Conservation (phyloP, 2,113 vertebrate genomes). For the Prinia subflava region DNA sequence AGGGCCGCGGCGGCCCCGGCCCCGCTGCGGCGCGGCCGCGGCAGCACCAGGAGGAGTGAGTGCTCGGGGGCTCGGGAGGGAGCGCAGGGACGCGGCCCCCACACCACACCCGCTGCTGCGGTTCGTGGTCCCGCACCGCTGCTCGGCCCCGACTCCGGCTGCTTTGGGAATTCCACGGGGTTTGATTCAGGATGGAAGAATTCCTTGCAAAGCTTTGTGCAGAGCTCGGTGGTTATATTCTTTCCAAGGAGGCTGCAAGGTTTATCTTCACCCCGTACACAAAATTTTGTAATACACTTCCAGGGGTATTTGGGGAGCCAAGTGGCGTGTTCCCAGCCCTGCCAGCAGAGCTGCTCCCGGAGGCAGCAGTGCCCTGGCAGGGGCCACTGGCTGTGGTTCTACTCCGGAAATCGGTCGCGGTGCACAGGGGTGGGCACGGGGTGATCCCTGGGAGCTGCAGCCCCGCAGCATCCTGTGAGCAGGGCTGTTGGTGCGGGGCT, state of each 20-base stretch:
- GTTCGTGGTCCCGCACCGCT: rapidly evolving
- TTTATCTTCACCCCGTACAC: not conserved
- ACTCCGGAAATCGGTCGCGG: rapidly evolving
- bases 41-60: constrained; percentile 75
- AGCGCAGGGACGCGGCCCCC: not conserved
- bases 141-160: not conserved
- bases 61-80: not conserved
- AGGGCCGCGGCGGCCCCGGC: not conserved
- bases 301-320: rapidly evolving
- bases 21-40: constrained; percentile 63
- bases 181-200: not conserved
- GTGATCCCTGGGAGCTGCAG: rapidly evolving
- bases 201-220: not conserved
- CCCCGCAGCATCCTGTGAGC: rapidly evolving
- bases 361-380: not conserved
- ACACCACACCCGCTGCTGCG: rapidly evolving
- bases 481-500: not conserved
- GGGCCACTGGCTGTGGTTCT: rapidly evolving
- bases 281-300: rapidly evolving
- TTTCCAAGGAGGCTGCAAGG: not conserved
- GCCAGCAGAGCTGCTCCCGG: not conserved
- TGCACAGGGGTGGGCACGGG: rapidly evolving
- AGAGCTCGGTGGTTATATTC: not conserved
- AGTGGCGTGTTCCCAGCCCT: rapidly evolving
- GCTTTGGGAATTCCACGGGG: not conserved